phyloP scores from a whole-genome alignment of 1,140 invertebrate species.

The Whitmania pigra region DNA sequence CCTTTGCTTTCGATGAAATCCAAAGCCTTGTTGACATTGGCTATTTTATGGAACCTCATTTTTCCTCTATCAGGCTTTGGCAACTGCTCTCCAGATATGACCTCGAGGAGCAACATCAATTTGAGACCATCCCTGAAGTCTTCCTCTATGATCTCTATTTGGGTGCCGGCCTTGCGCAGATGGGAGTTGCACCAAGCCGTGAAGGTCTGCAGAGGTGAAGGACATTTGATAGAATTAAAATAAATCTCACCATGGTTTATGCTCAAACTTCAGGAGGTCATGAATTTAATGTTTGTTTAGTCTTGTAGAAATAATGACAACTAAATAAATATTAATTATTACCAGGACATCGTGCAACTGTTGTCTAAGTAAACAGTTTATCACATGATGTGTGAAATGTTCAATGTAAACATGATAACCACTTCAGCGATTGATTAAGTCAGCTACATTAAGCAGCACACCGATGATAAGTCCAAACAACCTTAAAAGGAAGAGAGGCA shows the following conservation, averaged over 20 bases:
- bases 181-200: constrained; percentile 99
- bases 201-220: constrained; percentile 70
- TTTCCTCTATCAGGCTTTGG: constrained; percentile 96
- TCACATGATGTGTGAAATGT: too few species aligned
- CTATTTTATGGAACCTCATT: constrained; percentile 99
- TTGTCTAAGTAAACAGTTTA: too few species aligned
- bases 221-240: background rate
- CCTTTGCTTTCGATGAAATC: constrained; percentile 98
- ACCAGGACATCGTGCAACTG: too few species aligned
- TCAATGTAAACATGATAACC: too few species aligned
- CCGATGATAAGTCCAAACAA: too few species aligned
- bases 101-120: constrained; percentile 93
- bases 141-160: constrained; percentile 96
- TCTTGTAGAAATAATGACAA: too few species aligned
- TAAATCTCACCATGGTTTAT: background rate
- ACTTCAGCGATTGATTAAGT: too few species aligned
- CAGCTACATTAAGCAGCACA: too few species aligned
- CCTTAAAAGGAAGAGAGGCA: too few species aligned
- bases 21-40: constrained; percentile 97
- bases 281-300: too few species aligned
- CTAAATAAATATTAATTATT: too few species aligned
- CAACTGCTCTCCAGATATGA: constrained; percentile 79
- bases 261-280: too few species aligned
- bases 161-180: constrained; percentile 89
- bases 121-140: constrained; percentile 98